Base-by-base conservation (phyloP, 2,797 vertebrate genomes). In the Eulemur albifrons region DNA sequence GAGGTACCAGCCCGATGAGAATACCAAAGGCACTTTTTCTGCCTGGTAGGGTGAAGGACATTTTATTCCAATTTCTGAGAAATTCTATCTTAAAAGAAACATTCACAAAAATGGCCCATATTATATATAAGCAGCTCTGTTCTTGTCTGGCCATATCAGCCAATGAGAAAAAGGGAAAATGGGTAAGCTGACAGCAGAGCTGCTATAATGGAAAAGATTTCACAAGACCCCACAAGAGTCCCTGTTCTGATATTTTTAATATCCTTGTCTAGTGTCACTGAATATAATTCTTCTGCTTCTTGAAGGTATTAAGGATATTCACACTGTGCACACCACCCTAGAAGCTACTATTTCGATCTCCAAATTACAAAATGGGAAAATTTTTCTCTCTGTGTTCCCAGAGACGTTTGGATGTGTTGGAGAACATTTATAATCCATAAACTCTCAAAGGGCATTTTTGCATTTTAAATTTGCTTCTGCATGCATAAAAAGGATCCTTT, bases 381-480 rank as follows among this genome's bases (percentile, higher is more conserved):
- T 5, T 73, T 95, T 80, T 77, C 81, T 79, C 18, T 67, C 43
- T 27, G 32, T 7, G 52, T 77, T 95, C 59, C 35, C 32, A 77
- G 77, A 84, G 54, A 90, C 32, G 1, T 84, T 85, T 65, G 57
- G 95, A 94, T 94, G 77, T 92, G 57, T 40, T 92, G 40, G 50
- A 91, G 73, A 70, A 18, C 81, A 91, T 91, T 94, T 97, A 92
- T 92, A 96, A 94, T 69, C 92, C 82, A 86, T 77, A 96, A 93
- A 82, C 65, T 63, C n/a, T 93, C 23, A 97, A 95, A 97, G 84
- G 86, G 40, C 83, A 97, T 83, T 82, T 95, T 86, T 90, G 84
- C 86, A 97, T 97, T 88, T 90, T 97, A 77, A 95, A 93, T 90
- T 94, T 86, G 84, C 69, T 94, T 95, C 91, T 81, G 52, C 4